Conservation (phyloP, 2,888 invertebrate genomes). For the Cheilosia vulpina region DNA sequence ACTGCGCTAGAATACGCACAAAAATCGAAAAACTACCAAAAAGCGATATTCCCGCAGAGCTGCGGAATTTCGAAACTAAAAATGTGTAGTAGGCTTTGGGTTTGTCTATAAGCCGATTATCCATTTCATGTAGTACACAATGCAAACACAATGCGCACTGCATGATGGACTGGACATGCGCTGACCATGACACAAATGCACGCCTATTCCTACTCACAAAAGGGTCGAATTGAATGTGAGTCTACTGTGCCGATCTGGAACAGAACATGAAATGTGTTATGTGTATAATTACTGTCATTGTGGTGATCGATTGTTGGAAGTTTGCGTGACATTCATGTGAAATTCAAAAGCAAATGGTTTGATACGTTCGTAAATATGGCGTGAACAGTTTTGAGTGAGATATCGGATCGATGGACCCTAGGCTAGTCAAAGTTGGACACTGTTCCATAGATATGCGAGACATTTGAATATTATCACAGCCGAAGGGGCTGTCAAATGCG, state of each 20-base stretch:
- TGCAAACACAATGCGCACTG: slow-evolving; percentile 32
- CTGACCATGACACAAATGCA: slow-evolving; percentile 53
- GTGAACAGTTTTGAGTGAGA: slow-evolving; percentile 40
- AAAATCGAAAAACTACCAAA: slow-evolving; percentile 4
- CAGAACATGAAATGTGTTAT: slow-evolving; percentile 59
- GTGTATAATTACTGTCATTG: slow-evolving; percentile 64
- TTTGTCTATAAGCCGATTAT: slow-evolving; percentile 64
- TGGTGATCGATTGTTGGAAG: slow-evolving; percentile 42
- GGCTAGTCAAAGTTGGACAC: slow-evolving; percentile 11
- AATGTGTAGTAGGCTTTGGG: slow-evolving; percentile 30
- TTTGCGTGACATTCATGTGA: background rate
- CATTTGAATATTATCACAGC: too few relatives aligned
- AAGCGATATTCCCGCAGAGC: slow-evolving; percentile 35
- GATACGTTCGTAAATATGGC: slow-evolving; percentile 12
- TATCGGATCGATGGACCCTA: slow-evolving; percentile 31
- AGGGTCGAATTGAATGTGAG: slow-evolving; percentile 58
- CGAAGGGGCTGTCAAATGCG: too few relatives aligned
- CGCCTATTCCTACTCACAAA: slow-evolving; percentile 61
- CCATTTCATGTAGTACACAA: slow-evolving; percentile 58
- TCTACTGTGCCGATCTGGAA: slow-evolving; percentile 34
- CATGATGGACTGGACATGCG: slow-evolving; percentile 1
- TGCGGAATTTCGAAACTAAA: slow-evolving; percentile 28
- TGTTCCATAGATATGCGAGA: too few relatives aligned
- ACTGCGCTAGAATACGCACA: background rate
- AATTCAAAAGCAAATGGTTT: slow-evolving; percentile 6